Conservation (phyloP, 92 coral and sea anemone genomes). For the Phenganax marumi region DNA sequence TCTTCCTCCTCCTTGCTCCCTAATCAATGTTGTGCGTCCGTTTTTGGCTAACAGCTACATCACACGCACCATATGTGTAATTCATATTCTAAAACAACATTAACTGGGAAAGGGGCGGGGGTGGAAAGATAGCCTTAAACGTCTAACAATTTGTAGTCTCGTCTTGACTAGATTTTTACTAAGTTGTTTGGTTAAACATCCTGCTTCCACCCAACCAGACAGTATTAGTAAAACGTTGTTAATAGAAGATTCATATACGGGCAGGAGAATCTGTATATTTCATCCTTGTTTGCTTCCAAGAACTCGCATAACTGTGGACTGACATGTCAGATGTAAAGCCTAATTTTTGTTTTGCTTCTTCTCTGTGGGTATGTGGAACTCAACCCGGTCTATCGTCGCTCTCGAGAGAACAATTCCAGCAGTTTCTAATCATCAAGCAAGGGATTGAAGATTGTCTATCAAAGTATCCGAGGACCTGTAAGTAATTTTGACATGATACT, state of each 20-base stretch:
- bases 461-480: conserved; percentile 18
- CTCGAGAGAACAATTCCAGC: neutral
- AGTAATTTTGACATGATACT: conserved; percentile 14
- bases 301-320: neutral
- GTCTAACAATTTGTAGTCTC: too few species aligned
- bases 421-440: neutral
- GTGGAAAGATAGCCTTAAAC: too few species aligned
- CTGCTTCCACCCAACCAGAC: neutral
- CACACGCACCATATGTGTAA: too few species aligned
- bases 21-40: too few species aligned
- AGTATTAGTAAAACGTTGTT: neutral
- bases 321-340: neutral
- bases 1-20: too few species aligned
- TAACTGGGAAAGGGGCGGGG: too few species aligned
- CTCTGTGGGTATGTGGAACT: conserved; percentile 11
- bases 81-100: too few species aligned
- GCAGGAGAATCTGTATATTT: neutral
- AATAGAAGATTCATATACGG: neutral
- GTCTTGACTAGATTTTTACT: too few species aligned
- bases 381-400: conserved; percentile 4
- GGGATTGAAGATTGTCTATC: too few species aligned
- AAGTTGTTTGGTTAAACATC: neutral
- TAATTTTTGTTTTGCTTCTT: too few species aligned
- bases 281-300: neutral
- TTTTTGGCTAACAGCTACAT: too few species aligned